A percentile compares a stretch with the other conserved stretches of the same genome.
Conservation (phyloP, 2,888 invertebrate species). For the Phoenoteleia sp. region DNA sequence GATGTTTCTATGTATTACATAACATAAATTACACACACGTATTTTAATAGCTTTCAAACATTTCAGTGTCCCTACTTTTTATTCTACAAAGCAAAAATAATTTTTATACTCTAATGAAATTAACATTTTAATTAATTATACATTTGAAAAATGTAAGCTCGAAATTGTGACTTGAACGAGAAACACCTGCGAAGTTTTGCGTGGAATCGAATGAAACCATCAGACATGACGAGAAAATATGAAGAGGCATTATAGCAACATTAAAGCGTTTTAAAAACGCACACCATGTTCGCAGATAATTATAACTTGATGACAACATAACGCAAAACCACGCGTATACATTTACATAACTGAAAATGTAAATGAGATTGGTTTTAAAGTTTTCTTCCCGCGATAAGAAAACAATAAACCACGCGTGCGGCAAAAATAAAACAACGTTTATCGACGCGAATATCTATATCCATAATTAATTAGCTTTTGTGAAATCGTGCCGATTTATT, state of each 20-base stretch:
- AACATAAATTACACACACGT: too few relatives aligned
- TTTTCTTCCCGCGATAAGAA: neutral
- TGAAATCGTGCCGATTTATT: too few relatives aligned
- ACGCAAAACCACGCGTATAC: neutral
- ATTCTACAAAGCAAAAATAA: too few relatives aligned
- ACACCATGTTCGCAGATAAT: neutral
- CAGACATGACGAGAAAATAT: neutral
- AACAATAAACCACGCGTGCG: too few relatives aligned
- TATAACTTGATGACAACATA: conserved; percentile 2
- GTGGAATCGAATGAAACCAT: neutral
- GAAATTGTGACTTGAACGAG: neutral
- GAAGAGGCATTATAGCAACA: neutral
- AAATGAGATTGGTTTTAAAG: conserved; percentile 1
- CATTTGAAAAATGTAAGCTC: neutral
- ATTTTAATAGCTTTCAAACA: too few relatives aligned
- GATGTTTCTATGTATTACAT: too few relatives aligned
- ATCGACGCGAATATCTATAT: too few relatives aligned
- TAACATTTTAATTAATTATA: neutral
- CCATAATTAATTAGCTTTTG: too few relatives aligned
- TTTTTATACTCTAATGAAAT: too few relatives aligned
- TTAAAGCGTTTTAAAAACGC: neutral
- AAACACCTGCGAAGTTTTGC: too few relatives aligned
- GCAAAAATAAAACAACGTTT: too few relatives aligned
- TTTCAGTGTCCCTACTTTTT: too few relatives aligned
- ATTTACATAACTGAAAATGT: neutral